Conservation (phyloP, 2,797 vertebrate species). For the Helarctos malayanus region DNA sequence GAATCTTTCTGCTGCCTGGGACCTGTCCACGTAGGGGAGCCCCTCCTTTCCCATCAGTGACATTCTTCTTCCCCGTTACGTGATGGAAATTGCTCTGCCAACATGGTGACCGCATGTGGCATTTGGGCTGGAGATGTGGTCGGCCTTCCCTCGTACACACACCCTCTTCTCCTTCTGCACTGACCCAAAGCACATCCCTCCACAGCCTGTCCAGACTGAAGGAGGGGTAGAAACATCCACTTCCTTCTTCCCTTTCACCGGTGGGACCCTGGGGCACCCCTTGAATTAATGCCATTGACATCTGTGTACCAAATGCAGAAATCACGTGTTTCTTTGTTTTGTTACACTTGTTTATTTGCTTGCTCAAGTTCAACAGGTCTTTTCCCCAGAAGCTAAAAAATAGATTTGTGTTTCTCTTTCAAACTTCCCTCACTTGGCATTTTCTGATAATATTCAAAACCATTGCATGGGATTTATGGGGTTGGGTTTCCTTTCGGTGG, state of each 20-base stretch:
- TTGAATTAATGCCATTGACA: rapidly evolving
- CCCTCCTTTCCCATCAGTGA: background rate
- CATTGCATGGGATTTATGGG: background rate
- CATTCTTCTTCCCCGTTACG: background rate
- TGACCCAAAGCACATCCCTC: too few relatives aligned
- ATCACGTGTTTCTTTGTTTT: background rate
- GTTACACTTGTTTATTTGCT: background rate
- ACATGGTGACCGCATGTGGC: rapidly evolving
- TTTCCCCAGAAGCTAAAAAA: background rate
- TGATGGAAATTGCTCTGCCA: rapidly evolving
- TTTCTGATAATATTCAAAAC: background rate
- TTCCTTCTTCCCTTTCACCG: background rate
- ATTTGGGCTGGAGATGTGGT: too few relatives aligned
- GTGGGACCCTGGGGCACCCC: background rate
- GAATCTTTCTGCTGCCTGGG: background rate
- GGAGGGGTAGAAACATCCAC: rapidly evolving
- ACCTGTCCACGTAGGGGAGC: background rate
- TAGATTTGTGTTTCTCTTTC: background rate
- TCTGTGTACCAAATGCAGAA: background rate
- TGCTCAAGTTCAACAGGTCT: background rate
- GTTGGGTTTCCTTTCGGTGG: background rate
- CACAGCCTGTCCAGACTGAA: background rate
- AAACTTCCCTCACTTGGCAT: background rate
- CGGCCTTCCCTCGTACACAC: rapidly evolving
- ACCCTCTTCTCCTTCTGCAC: background rate